Evolutionary conservation across 2,113 vertebrate species (phyloP).

Genomic region (Sinosuthora webbiana): DNA sequence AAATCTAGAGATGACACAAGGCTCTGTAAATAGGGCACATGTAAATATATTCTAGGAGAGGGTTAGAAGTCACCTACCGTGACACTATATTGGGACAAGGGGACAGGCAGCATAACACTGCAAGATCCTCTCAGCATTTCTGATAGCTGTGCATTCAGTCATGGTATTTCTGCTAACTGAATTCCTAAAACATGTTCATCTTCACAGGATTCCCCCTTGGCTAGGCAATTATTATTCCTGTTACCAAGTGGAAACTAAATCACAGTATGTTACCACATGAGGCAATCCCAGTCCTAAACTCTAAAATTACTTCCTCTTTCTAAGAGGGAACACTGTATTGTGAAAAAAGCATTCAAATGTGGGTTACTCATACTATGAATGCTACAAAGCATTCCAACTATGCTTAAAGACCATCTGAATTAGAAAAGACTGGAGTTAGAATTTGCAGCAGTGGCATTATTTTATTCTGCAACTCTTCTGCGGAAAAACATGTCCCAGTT

Average conservation of each 20-base stretch:
- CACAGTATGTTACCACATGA: background rate
- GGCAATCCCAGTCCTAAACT: background rate
- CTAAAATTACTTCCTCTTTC: background rate
- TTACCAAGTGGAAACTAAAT: background rate
- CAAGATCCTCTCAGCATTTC: background rate
- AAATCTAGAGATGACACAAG: background rate
- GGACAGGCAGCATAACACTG: background rate
- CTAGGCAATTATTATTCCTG: background rate
- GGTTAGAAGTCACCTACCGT: background rate
- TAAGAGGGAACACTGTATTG: background rate
- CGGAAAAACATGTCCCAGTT: background rate
- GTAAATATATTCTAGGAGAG: background rate
- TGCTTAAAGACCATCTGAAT: background rate
- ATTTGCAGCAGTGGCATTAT: background rate
- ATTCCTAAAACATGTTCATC: background rate
- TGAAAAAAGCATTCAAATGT: background rate
- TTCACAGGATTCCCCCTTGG: background rate
- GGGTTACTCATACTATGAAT: background rate
- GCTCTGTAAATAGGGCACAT: background rate
- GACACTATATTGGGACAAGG: background rate
- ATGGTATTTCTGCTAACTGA: background rate
- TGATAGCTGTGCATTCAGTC: background rate
- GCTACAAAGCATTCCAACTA: background rate
- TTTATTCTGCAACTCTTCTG: background rate
- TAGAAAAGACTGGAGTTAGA: background rate